Conservation (phyloP, 2,113 vertebrate genomes). For the Sterrhoptilus dennistouni region DNA sequence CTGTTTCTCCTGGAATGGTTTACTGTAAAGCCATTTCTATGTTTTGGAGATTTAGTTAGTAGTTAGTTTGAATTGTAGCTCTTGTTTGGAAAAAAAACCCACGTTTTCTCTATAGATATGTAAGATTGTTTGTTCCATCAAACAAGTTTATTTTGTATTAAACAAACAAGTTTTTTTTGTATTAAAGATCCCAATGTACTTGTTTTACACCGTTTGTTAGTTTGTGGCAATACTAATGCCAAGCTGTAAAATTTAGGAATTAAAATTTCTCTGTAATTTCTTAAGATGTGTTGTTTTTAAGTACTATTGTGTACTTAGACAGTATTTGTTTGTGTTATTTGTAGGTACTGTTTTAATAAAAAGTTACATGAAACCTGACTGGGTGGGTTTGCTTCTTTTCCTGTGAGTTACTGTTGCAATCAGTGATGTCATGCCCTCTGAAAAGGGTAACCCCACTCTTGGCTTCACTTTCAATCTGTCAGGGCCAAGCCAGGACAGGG, state of each 20-base stretch:
- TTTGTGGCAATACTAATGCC: constrained; percentile 84
- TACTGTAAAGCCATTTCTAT: constrained; percentile 71
- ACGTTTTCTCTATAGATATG: constrained; percentile 78
- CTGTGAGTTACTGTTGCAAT: background rate
- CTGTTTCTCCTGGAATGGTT: constrained; percentile 75
- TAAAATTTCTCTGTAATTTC: constrained; percentile 90
- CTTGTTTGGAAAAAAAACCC: constrained; percentile 76
- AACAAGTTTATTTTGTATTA: constrained; percentile 89
- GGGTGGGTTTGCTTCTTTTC: constrained; percentile 1
- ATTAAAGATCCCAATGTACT: constrained; percentile 87
- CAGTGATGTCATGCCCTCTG: background rate
- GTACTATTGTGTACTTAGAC: background rate
- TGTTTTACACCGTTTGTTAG: constrained; percentile 93
- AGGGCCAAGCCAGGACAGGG: background rate
- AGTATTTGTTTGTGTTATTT: background rate
- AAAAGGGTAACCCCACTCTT: too few species aligned
- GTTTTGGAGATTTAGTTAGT: constrained; percentile 74
- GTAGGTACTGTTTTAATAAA: background rate
- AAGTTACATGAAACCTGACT: background rate
- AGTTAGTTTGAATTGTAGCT: constrained; percentile 78
- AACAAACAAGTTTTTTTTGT: constrained; percentile 88
- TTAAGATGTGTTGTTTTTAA: background rate
- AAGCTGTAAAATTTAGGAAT: constrained; percentile 86
- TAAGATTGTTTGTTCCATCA: constrained; percentile 82
- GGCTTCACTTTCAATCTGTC: background rate